phyloP scores from a whole-genome alignment of 1,140 invertebrate species.

The Musca vetustissima region DNA sequence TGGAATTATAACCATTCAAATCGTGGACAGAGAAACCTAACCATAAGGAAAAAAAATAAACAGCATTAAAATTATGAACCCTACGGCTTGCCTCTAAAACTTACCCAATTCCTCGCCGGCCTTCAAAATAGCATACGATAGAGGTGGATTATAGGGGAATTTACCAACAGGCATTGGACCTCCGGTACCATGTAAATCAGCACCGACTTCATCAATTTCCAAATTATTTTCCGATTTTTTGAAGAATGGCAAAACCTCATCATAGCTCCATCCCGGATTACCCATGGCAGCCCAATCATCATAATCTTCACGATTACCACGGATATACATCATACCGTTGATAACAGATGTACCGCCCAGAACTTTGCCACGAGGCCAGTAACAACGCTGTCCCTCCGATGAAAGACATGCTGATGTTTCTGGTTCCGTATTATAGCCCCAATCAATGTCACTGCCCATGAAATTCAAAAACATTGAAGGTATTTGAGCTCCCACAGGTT shows the following conservation, averaged over 20 bases:
- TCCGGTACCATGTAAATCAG: conserved; percentile 75
- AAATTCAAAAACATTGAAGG: conserved; percentile 85
- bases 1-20: conserved; percentile 79
- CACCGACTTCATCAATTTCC: conserved; percentile 72
- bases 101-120: conserved; percentile 77
- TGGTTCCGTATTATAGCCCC: conserved; percentile 83
- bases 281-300: conserved; percentile 87
- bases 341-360: conserved; percentile 90
- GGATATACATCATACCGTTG: conserved; percentile 97
- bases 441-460: conserved; percentile 80
- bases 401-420: conserved; percentile 81
- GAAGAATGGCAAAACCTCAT: conserved; percentile 86
- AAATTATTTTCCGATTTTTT: conserved; percentile 83
- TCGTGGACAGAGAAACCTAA: conserved; percentile 78
- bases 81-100: background rate
- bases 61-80: background rate
- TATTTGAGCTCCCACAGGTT: conserved; percentile 80
- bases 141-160: conserved; percentile 82
- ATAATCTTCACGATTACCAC: conserved; percentile 88
- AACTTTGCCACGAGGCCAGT: conserved; percentile 84
- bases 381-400: conserved; percentile 72
- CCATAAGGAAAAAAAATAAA: conserved; percentile 23
- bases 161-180: conserved; percentile 78
- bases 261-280: conserved; percentile 86
- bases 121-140: conserved; percentile 81